Evolutionary conservation across 2,888 invertebrate genomes (phyloP), one percentile per base, ranked within the genome.

Genomic region (Venusia cambrica): DNA sequence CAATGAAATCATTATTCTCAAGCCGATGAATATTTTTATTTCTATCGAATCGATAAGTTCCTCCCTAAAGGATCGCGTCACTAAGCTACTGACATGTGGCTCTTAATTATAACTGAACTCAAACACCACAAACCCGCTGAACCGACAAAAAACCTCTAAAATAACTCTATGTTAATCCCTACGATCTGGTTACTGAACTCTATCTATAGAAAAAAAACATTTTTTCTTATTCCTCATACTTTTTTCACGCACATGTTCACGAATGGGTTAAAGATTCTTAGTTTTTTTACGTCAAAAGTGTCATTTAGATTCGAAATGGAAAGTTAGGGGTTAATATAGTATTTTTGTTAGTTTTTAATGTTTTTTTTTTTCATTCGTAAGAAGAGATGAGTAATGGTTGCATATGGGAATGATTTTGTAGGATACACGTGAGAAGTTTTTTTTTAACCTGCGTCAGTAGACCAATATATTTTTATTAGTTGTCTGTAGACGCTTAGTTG

Each of bases 171-270:
- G 70, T 71, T 71, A 76, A 75, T 73, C 77, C 71, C 69, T 63
- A 41, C 39, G 69, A 78, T 80, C 81, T 83, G 83, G 84, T 84
- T 81, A 84, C 79, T 83, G 81, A 83, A 81, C 83, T 76, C 63
- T 50, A 46, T 41, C 41, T 25, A 20, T 20, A 45, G 42, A 54
- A 65, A 73, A 76, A n/a, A 72, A 67, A 60, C 6, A 4, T 59
- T 67, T 66, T 68, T 37, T 44, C 22, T 21, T 66, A 67, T 37
- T 44, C 22, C 18, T 42, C 24, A 19, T 15, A 37, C 43, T 51
- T 63, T 64, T 57, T 51, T 53, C 48, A 46, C 53, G 35, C 66
- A 67, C 59, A 63, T 67, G 67, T 72, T 67, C 67, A 71, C 66
- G 80, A 84, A 81, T 81, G 84, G 84, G 84, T 85, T 84, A 77